Conservation (phyloP, 2,113 vertebrate species). For the Eolophus roseicapilla region DNA sequence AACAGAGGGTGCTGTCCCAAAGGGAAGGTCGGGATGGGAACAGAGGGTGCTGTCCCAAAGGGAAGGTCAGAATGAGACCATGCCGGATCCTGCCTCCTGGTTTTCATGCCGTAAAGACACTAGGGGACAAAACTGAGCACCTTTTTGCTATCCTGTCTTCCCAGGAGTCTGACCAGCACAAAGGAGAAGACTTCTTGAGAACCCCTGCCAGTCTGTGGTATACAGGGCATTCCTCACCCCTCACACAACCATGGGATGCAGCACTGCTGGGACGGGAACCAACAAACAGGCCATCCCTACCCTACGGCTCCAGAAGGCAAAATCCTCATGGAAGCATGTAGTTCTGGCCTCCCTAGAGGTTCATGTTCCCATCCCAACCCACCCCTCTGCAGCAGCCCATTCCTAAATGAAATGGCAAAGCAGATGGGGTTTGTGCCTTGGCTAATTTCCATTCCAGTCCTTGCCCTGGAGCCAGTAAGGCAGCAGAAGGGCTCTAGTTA, state of each 20-base stretch:
- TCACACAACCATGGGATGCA: background rate
- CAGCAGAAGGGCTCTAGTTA: background rate
- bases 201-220: background rate
- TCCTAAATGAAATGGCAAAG: background rate
- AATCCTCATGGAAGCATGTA: background rate
- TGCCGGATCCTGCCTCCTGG: background rate
- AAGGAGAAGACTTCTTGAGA: background rate
- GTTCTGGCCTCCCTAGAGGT: background rate
- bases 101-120: background rate
- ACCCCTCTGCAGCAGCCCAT: background rate
- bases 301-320: background rate
- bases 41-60: background rate
- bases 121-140: conserved; percentile 1
- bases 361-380: background rate
- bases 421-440: background rate
- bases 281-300: background rate
- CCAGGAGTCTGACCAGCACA: background rate
- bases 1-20: background rate
- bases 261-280: background rate
- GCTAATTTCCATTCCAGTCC: background rate
- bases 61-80: background rate
- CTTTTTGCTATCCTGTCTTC: background rate
- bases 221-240: background rate
- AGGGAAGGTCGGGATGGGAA: background rate
- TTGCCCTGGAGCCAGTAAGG: background rate